Base-by-base conservation (phyloP, 2,113 vertebrate species). In the Petrocephalus zakoni region DNA sequence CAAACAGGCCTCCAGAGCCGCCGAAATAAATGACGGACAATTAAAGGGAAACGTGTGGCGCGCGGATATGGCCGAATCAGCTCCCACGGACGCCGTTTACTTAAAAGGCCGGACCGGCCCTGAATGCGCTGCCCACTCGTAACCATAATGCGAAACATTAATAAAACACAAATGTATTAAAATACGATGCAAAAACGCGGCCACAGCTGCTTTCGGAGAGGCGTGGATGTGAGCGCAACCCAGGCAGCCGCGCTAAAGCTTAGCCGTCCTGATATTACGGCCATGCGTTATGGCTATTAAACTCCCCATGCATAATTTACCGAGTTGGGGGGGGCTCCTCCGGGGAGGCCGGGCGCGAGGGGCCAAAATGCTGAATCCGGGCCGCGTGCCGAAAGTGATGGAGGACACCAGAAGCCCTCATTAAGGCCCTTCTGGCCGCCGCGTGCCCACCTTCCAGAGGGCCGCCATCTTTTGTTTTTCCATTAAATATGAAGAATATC, bases 281-380 rank as follows among this genome's bases (percentile, higher is more conserved):
- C 94, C 93, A 95, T 95, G 95, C 93, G 93, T 95, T 94, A 95
- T 92, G 93, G 91, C 93, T 93, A 94, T 95, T 94, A 94, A 92
- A 95, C 92, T 92, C 91, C 93, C 93, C 92, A 95, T 95, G 93
- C 94, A 95, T 95, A 95, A 95, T 95, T 95, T 95, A 95, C 91
- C 91, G 84, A 56, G 72, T 55, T 29, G 58, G 17, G 8, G 61
- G 52, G 49, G 34, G 3, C 25, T n/a, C 17, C 86, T 34, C 61
- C 17, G 72, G 53, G 46, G 82, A 42, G 82, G 29, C 29, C 42
- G 64, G 17, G 52, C 55, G 64, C 9, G 13, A 68, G 83, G 92
- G 92, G 91, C 90, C 89, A 93, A 93, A 94, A 93, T 94, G 95
- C 94, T 95, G 94, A 94, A 94, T 94, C 90, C 91, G 92, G 92